A percentile compares a stretch with the other conserved stretches of the same genome.
Evolutionary conservation across 1,140 invertebrate genomes (phyloP).

Genomic region (Neuroterus valhalla): DNA sequence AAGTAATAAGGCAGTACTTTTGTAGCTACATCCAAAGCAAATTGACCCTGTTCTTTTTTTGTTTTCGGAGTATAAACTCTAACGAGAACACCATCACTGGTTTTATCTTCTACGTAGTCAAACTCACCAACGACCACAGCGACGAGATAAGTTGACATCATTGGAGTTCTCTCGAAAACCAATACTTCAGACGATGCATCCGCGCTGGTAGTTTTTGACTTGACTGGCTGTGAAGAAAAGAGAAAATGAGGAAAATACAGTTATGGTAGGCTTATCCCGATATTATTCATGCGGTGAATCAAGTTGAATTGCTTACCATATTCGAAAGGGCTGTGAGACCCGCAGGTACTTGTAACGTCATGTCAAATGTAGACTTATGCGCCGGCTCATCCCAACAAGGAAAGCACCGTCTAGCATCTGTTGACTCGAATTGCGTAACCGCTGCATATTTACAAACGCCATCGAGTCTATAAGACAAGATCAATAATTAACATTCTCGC

Average conservation of each 20-base stretch:
- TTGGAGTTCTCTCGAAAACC: conserved; percentile 89
- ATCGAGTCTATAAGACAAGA: conserved; percentile 73
- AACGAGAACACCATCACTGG: conserved; percentile 87
- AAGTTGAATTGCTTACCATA: conserved; percentile 81
- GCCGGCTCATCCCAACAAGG: conserved; percentile 99
- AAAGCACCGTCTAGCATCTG: conserved; percentile 94
- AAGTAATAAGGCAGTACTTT: conserved; percentile 95
- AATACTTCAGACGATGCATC: conserved; percentile 74
- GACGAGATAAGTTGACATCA: conserved; percentile 98
- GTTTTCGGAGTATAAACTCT: conserved; percentile 94
- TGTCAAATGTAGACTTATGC: conserved; percentile 95
- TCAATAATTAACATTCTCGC: not conserved
- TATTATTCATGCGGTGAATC: not conserved
- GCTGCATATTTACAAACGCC: conserved; percentile 89
- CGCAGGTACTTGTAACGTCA: conserved; percentile 87
- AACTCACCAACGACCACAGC: conserved; percentile 96
- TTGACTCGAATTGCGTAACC: conserved; percentile 95
- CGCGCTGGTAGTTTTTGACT: conserved; percentile 33
- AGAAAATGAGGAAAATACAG: not conserved
- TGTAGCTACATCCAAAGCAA: conserved; percentile 91
- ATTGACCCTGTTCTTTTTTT: conserved; percentile 93
- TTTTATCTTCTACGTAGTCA: conserved; percentile 91
- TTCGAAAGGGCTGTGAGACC: conserved; percentile 92
- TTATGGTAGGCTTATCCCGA: not conserved
- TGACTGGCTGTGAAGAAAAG: conserved; percentile 58